Conservation (phyloP, 2,113 vertebrate genomes). For the Todiramphus chloris region DNA sequence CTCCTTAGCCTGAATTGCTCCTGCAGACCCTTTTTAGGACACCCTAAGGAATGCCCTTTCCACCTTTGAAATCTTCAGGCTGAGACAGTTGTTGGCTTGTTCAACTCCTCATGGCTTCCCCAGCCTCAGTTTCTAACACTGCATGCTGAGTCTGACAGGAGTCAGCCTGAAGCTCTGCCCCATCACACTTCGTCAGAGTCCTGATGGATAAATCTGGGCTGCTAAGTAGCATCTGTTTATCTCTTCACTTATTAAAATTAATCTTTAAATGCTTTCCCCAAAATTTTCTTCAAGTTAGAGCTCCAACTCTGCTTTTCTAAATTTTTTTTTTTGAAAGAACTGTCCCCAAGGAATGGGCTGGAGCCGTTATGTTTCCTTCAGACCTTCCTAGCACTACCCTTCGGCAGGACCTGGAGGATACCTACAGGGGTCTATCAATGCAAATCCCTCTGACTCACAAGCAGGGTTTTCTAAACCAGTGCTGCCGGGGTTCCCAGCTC, state of each 20-base stretch:
- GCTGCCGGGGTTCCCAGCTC: neutral
- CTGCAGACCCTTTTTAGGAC: neutral
- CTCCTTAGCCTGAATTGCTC: neutral
- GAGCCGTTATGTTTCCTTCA: neutral
- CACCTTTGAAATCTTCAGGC: neutral
- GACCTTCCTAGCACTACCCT: neutral
- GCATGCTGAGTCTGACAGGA: fast-evolving
- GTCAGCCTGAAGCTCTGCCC: neutral
- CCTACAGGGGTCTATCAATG: neutral
- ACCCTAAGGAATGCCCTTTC: neutral
- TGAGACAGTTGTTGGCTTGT: neutral
- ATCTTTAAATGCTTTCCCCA: neutral
- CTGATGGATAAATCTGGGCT: neutral
- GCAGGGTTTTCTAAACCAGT: neutral
- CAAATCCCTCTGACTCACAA: neutral
- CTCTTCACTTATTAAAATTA: neutral
- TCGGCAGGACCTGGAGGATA: neutral
- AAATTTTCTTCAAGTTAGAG: neutral
- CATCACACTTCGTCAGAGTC: neutral
- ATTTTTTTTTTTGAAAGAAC: neutral
- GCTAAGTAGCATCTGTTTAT: neutral
- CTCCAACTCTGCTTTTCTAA: neutral
- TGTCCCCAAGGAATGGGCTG: neutral
- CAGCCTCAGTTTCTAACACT: neutral
- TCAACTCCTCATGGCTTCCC: neutral